phyloP scores from a whole-genome alignment of 2,888 invertebrate species.

The Lathronympha strigana region DNA sequence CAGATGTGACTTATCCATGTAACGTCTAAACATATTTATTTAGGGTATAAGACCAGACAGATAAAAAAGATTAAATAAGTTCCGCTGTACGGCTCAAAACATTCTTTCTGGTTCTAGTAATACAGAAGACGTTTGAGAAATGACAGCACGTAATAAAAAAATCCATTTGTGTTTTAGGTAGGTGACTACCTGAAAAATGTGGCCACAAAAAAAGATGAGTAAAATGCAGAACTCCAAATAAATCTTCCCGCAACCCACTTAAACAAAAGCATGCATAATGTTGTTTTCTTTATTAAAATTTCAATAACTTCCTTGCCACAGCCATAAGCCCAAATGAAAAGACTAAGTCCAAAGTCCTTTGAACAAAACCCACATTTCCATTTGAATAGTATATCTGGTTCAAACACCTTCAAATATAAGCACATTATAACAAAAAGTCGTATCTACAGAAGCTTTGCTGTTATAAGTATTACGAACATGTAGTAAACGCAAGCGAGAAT shows the following conservation, averaged over 20 bases:
- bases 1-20: too few species aligned
- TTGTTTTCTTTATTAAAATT: conserved; percentile 37
- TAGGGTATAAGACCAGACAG: too few species aligned
- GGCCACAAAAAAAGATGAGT: neutral
- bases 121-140: neutral
- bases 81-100: too few species aligned
- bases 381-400: conserved; percentile 63
- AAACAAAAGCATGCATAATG: conserved; percentile 7
- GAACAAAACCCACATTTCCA: conserved; percentile 67
- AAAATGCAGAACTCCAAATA: neutral
- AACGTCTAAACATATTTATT: too few species aligned
- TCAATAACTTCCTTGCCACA: conserved; percentile 41
- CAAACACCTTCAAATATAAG: conserved; percentile 49
- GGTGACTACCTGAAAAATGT: neutral
- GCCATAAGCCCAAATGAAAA: conserved; percentile 48
- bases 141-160: too few species aligned
- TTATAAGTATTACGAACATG: neutral
- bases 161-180: neutral
- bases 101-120: too few species aligned
- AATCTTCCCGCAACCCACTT: conserved; percentile 4
- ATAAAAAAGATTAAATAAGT: too few species aligned
- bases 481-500: neutral
- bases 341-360: conserved; percentile 46
- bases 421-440: neutral
- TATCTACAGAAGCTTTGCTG: neutral